Base-by-base conservation (phyloP, 1,140 invertebrate genomes). In the Rhopalosiphum padi region DNA sequence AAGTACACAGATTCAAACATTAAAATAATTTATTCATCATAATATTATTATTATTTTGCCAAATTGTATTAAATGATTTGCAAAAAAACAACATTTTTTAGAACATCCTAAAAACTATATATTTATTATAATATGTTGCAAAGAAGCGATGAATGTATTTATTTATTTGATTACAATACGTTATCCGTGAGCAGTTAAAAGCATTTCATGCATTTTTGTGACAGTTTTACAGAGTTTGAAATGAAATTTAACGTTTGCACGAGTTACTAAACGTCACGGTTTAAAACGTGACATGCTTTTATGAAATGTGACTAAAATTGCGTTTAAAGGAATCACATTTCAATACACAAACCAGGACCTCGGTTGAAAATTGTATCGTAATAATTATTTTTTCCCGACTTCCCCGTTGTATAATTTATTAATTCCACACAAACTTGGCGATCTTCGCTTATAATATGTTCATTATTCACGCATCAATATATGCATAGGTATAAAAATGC, bases 121-220 rank as follows among this genome's bases (percentile, higher is more conserved):
- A 25, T 85, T 43, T 43, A 85, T n/a, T 77, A 6, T 46, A 68
- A 6, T 46, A 68, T 68, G n/a, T 11, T n/a, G 18, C 48, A 77
- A 30, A 15, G 60, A 22, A 68, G 60, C 11, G 11, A 68, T 4
- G 11, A n/a, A 68, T 43, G 25, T 87, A 87, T 87, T 87, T 87
- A 87, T 87, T 46, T 87, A 43, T 87, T 48, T 87, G 30, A 87
- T n/a, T 46, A 48, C 85, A 87, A 87, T 87, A 87, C 41, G 25
- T 87, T 87, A 25, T 21, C 30, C 43, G 43, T n/a, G 43, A 77
- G 60, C 60, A 77, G 60, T 77, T 77, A 77, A 77, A 77, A 77
- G 30, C 60, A 77, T n/a, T 87, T 46, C 85, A 15, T 46, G 30
- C 25, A 87, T 87, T 87, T 48, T 46, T 43, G 43, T 46, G 25